These are phyloP conservation scores for Poeciliopsis gracilis DNA, from an alignment of 2,797 vertebrate species.

Conservation along the genomic window DNA sequence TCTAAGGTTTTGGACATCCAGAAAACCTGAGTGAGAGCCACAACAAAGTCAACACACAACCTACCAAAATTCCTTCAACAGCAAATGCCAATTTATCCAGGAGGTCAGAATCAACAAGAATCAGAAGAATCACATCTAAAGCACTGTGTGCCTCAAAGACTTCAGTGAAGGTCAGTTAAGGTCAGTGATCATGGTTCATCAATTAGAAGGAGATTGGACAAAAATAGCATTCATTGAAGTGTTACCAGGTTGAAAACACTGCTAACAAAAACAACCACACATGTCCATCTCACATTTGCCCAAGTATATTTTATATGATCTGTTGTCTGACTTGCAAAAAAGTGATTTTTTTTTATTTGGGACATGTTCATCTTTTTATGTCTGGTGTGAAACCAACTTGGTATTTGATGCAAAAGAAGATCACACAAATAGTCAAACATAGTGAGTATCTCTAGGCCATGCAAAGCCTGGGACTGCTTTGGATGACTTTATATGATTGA, in stretches of 20 bases:
- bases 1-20: not conserved
- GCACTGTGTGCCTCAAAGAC: not conserved
- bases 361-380: not conserved
- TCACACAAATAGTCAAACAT: not conserved
- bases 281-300: not conserved
- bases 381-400: not conserved
- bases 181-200: no score
- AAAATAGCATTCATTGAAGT: not conserved
- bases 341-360: not conserved
- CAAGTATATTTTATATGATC: not conserved
- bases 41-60: not conserved
- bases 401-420: not conserved
- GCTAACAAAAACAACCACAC: not conserved
- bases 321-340: slow-evolving; percentile 1
- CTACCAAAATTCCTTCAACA: not conserved
- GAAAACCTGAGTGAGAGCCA: not conserved
- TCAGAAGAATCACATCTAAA: not conserved
- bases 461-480: not conserved
- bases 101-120: not conserved
- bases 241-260: not conserved
- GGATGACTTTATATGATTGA: not conserved
- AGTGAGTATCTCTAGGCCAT: not conserved
- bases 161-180: not conserved
- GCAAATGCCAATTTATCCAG: not conserved
- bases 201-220: not conserved